Conservation (phyloP, 2,113 vertebrate genomes). For the Cheirogaleus medius region DNA sequence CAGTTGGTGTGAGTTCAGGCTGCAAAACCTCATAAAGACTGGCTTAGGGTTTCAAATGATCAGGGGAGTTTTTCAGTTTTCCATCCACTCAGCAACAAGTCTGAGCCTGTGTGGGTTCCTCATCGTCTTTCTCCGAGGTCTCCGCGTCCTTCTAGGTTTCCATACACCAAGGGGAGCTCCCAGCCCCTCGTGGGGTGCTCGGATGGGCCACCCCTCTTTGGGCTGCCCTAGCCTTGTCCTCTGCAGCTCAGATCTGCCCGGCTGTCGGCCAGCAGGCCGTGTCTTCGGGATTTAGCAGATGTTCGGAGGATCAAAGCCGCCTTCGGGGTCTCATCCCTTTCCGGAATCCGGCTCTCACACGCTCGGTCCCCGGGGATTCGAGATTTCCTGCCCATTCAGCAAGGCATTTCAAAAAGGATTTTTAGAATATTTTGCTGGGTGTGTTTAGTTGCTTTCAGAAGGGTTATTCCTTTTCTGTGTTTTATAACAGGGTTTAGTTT, state of each 20-base stretch:
- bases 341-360: accelerated
- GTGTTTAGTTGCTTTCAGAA: not conserved
- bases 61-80: not conserved
- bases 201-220: accelerated
- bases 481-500: not conserved
- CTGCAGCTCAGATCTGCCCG: not conserved
- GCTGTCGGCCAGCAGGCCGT: not conserved
- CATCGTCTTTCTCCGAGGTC: not conserved
- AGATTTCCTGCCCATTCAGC: not conserved
- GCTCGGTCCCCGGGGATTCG: not conserved
- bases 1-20: not conserved
- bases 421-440: not conserved
- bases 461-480: not conserved
- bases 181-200: accelerated
- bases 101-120: not conserved
- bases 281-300: accelerated
- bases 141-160: not conserved
- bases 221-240: not conserved
- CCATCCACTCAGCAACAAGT: not conserved
- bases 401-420: not conserved
- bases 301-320: accelerated
- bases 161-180: accelerated
- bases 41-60: not conserved
- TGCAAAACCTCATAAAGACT: not conserved
- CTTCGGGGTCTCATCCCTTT: too few relatives aligned